Evolutionary conservation across 2,113 vertebrate species (phyloP).

Genomic region (Uria lomvia): DNA sequence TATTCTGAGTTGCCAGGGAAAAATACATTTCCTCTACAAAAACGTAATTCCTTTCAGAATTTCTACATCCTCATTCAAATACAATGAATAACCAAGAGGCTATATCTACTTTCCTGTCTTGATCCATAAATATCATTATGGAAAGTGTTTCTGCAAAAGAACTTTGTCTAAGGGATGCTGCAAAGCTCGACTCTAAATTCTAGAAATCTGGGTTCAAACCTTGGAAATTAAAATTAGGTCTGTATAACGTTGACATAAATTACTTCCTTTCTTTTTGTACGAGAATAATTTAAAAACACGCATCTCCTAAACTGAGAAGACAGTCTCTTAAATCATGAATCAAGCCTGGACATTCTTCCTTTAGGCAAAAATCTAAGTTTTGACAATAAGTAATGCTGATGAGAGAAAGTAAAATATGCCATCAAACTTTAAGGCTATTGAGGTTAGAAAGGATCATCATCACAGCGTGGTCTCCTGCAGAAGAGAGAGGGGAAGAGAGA

Average conservation of each 20-base stretch:
- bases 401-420: not conserved
- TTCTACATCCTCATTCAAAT: not conserved
- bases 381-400: not conserved
- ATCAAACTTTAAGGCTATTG: not conserved
- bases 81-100: not conserved
- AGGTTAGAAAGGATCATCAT: not conserved
- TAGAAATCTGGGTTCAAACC: not conserved
- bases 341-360: not conserved
- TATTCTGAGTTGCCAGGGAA: not conserved
- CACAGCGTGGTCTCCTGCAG: not conserved
- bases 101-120: not conserved
- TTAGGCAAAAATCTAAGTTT: not conserved
- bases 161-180: not conserved
- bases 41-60: not conserved
- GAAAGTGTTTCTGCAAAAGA: conserved; percentile 13
- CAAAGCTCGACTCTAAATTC: not conserved
- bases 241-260: not conserved
- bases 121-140: not conserved
- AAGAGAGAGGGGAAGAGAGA: not conserved
- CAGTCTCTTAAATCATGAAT: not conserved
- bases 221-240: not conserved
- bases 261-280: not conserved
- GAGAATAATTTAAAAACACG: not conserved
- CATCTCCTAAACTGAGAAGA: not conserved
- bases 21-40: conserved; percentile 15